A percentile compares a stretch with the other conserved stretches of the same genome.
phyloP scores from a whole-genome alignment of 1,140 invertebrate species.

The Drosophila chauvacae region DNA sequence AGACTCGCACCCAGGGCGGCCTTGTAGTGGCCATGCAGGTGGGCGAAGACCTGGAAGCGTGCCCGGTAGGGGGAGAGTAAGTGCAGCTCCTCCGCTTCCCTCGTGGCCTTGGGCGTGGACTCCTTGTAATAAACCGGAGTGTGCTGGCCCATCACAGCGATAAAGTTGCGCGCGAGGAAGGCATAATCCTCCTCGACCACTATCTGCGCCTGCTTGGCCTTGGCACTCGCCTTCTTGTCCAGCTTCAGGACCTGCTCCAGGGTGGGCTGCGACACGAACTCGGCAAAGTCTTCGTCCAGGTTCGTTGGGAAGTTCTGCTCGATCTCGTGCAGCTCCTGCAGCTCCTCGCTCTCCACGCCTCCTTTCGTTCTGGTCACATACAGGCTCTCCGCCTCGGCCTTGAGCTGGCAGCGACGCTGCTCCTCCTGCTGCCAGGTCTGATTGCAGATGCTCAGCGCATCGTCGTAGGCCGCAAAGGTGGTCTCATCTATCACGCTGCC shows the following conservation, averaged over 20 bases:
- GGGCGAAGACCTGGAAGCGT: conserved; percentile 69
- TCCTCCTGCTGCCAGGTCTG: conserved; percentile 91
- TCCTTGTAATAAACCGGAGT: conserved; percentile 60
- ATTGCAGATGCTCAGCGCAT: conserved; percentile 85
- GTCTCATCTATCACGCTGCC: conserved; percentile 82
- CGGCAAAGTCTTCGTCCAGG: conserved; percentile 88
- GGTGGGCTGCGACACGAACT: conserved; percentile 85
- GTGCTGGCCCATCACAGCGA: conserved; percentile 65
- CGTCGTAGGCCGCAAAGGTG: conserved; percentile 85
- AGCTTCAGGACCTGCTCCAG: conserved; percentile 81
- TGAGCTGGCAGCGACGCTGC: conserved; percentile 88
- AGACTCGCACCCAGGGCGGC: conserved; percentile 53
- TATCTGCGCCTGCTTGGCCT: conserved; percentile 62
- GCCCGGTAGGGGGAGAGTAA: conserved; percentile 55
- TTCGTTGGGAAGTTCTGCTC: conserved; percentile 91
- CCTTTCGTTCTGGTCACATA: conserved; percentile 91
- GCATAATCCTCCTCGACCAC: conserved; percentile 76
- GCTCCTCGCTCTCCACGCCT: conserved; percentile 90
- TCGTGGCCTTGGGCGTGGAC: not conserved
- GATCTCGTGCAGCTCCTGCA: conserved; percentile 89
- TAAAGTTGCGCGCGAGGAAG: conserved; percentile 70
- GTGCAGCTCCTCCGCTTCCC: conserved; percentile 43
- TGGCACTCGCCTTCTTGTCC: conserved; percentile 48
- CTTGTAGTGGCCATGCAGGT: conserved; percentile 66
- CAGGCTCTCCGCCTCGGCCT: conserved; percentile 91